phyloP scores from a whole-genome alignment of 2,113 vertebrate genomes.

The Balaeniceps rex region DNA sequence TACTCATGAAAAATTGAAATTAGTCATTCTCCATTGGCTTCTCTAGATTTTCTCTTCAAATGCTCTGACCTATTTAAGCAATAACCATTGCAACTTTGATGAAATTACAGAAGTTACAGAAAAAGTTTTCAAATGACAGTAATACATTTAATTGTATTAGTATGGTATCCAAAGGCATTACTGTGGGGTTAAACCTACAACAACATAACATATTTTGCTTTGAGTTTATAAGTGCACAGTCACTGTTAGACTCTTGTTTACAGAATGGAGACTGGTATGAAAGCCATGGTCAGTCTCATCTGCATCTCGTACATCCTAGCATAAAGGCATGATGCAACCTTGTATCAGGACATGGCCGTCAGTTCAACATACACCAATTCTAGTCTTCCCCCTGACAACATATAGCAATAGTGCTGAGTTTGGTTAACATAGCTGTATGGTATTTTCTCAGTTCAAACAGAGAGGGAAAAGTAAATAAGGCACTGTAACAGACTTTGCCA shows the following conservation, averaged over 20 bases:
- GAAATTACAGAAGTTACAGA: neutral
- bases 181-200: neutral
- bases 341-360: neutral
- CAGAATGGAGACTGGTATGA: neutral
- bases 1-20: neutral
- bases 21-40: neutral
- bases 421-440: neutral
- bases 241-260: neutral
- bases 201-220: neutral
- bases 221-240: neutral
- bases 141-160: neutral
- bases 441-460: neutral
- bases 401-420: neutral
- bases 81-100: neutral
- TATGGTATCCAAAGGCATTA: neutral
- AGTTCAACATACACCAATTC: neutral
- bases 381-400: neutral
- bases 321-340: neutral
- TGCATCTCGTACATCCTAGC: neutral
- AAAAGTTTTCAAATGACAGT: neutral
- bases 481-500: neutral
- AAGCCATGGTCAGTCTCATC: neutral
- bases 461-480: neutral
- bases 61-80: neutral
- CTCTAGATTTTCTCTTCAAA: neutral